These are phyloP conservation scores for Daphoenositta chrysoptera DNA, from an alignment of 2,113 vertebrate genomes.

Conservation along the genomic window DNA sequence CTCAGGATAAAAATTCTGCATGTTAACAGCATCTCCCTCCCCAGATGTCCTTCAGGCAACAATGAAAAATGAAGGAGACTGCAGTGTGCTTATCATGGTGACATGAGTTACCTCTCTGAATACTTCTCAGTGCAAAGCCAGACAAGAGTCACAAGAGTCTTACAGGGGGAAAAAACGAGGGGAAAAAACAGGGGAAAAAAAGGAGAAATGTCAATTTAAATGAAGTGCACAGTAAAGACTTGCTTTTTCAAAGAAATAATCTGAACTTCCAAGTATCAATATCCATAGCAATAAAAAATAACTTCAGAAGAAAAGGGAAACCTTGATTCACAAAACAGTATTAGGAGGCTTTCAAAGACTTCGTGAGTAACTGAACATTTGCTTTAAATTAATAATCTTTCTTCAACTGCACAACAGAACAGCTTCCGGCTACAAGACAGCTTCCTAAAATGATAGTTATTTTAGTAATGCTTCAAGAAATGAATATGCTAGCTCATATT, in stretches of 20 bases:
- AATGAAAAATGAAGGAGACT: slow-evolving; percentile 62
- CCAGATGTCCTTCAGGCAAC: slow-evolving; percentile 56
- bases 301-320: slow-evolving; percentile 5
- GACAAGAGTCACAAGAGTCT: background rate
- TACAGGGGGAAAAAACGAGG: accelerated
- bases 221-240: background rate
- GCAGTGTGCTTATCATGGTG: slow-evolving; percentile 8
- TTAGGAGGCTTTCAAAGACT: background rate
- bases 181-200: background rate
- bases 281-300: background rate
- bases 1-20: slow-evolving; percentile 35
- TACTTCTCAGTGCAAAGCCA: slow-evolving; percentile 33
- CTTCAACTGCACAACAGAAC: background rate
- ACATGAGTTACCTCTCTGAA: slow-evolving; percentile 57
- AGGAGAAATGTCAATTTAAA: background rate
- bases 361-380: background rate
- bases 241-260: background rate
- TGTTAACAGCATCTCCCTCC: slow-evolving; percentile 5
- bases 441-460: background rate
- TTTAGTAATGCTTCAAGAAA: slow-evolving; percentile 38
- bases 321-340: background rate
- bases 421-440: background rate
- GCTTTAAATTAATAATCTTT: slow-evolving; percentile 15
- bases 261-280: slow-evolving; percentile 1
- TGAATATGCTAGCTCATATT: background rate